A percentile compares a stretch with the other conserved stretches of the same genome.
These are phyloP conservation scores for Sterrhoptilus dennistouni DNA, from an alignment of 2,113 vertebrate genomes.

Conservation along the genomic window DNA sequence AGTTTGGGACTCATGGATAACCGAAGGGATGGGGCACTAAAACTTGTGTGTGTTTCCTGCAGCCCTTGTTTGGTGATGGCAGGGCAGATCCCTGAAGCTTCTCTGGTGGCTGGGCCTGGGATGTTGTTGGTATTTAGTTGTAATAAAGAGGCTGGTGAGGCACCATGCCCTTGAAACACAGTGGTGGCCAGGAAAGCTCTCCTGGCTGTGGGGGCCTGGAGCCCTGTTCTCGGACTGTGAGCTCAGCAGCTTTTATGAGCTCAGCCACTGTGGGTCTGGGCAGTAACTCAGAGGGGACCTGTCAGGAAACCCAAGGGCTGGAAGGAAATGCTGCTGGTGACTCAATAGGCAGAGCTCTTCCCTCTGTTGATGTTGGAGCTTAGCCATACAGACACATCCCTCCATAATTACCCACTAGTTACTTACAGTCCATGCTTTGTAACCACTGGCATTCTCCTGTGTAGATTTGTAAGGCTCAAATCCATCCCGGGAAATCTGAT, in stretches of 20 bases:
- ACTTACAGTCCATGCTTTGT: neutral
- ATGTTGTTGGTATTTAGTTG: neutral
- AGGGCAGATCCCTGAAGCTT: neutral
- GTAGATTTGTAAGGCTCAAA: neutral
- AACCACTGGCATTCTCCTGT: neutral
- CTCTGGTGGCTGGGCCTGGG: neutral
- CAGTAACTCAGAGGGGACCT: neutral
- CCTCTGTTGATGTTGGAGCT: slow-evolving; percentile 45
- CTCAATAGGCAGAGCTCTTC: slow-evolving; percentile 60
- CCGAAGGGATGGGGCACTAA: neutral
- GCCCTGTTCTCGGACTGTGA: neutral
- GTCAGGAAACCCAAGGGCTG: neutral
- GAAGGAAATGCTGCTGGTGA: slow-evolving; percentile 42
- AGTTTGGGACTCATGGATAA: neutral
- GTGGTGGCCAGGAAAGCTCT: neutral
- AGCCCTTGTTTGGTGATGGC: neutral
- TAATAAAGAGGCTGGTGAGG: neutral
- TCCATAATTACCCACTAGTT: slow-evolving; percentile 3
- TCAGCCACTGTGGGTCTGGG: neutral
- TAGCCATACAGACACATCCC: slow-evolving; percentile 28
- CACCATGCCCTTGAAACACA: neutral
- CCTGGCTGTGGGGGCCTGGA: neutral
- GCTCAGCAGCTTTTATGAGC: neutral
- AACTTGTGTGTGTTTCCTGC: neutral
- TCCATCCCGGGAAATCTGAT: neutral